Percentiles rank a stretch among this genome's conserved stretches.
These are phyloP conservation scores for Thamnaconus septentrionalis DNA, from an alignment of 2,113 vertebrate species.

Conservation along the genomic window DNA sequence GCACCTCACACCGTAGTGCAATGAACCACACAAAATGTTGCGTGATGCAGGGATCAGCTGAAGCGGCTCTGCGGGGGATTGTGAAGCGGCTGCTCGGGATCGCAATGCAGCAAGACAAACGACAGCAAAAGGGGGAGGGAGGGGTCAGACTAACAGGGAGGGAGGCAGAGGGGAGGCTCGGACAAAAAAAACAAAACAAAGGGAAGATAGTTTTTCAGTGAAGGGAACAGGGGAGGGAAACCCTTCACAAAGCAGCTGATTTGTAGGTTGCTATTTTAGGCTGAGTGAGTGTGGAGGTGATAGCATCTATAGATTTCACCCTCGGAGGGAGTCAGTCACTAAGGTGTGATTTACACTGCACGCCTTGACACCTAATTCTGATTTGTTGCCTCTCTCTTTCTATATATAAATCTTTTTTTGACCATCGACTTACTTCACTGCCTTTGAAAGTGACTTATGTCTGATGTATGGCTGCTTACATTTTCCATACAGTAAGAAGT, in stretches of 20 bases:
- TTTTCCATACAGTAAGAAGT: too few species aligned
- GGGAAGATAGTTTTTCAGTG: too few species aligned
- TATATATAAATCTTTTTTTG: too few species aligned
- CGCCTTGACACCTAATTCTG: too few species aligned
- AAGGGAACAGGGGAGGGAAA: conserved; percentile 13
- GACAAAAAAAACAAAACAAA: background rate
- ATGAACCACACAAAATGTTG: conserved; percentile 21
- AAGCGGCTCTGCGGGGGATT: conserved; percentile 55
- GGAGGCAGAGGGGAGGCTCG: conserved; percentile 1
- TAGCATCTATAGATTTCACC: background rate
- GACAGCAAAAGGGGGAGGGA: conserved; percentile 24
- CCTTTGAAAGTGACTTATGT: too few species aligned
- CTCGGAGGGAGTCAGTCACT: too few species aligned
- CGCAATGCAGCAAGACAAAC: conserved; percentile 58
- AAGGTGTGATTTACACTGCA: too few species aligned
- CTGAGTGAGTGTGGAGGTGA: background rate
- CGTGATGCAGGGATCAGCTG: conserved; percentile 40
- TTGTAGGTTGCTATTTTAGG: conserved; percentile 21
- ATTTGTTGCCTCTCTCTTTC: too few species aligned
- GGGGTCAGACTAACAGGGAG: conserved; percentile 10
- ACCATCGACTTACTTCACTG: too few species aligned
- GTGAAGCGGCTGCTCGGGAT: conserved; percentile 47
- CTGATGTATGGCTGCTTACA: too few species aligned
- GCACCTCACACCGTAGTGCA: background rate
- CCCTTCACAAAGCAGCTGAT: background rate